Evolutionary conservation across 2,113 vertebrate species (phyloP), one percentile per base, ranked within the genome.

Genomic region (Petroica traversi): DNA sequence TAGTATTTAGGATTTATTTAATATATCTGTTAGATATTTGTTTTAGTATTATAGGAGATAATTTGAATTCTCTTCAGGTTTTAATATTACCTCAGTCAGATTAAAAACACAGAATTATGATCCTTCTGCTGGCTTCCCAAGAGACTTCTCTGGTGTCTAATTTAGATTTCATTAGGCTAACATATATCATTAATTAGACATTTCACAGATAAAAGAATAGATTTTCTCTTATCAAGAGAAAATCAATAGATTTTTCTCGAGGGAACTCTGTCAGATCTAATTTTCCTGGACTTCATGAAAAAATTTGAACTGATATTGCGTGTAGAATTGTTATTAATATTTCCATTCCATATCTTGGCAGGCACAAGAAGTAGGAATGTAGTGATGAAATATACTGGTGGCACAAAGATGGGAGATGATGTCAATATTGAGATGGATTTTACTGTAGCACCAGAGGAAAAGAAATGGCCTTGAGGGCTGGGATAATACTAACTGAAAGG

Each of bases 131-230:
- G 71, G 28, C 88, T 85, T 92, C 55, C 59, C 63, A 54, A 80
- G 66, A 88, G 51, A 51, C 12, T 88, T n/a, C 72, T 88, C 67
- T 69, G 38, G 59, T 90, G 75, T 80, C 82, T 93, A 88, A 92
- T 96, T 94, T 92, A 92, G 88, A 88, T 95, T 93, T 94, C 59
- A 90, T 94, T 93, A 95, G 41, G 26, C 67, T 94, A 88, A 83
- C 33, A 55, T 76, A 75, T 82, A 69, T 66, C 62, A 83, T 94
- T 96, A 95, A 94, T 92, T 93, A 94, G 88, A 85, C 41, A 46
- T 94, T 95, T 74, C 41, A 74, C 75, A 83, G 85, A 86, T 88
- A 94, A 93, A 75, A 80, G 22, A 91, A 92, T 79, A 88, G 69
- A 54, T 94, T 88, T 96, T 93, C 51, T 88, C 38, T 69, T 95